Evolutionary conservation across 2,888 invertebrate species (phyloP).

Genomic region (Pammene aurita): DNA sequence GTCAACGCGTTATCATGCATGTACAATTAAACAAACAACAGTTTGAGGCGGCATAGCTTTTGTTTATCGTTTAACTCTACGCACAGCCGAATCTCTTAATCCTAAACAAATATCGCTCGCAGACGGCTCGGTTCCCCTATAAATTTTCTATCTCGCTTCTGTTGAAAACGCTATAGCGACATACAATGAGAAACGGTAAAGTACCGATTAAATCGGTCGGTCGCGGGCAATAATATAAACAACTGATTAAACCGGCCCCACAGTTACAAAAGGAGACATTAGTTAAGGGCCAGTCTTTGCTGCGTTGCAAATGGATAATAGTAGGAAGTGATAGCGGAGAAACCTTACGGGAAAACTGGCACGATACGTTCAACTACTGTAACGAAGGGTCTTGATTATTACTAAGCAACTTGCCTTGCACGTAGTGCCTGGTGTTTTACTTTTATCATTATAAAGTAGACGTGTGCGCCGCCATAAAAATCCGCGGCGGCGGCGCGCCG

Average conservation of each 20-base stretch:
- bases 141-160: conserved; percentile 61
- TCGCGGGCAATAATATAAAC: conserved; percentile 79
- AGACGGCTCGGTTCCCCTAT: conserved; percentile 53
- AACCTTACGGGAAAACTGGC: conserved; percentile 61
- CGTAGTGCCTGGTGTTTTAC: conserved; percentile 51
- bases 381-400: conserved; percentile 59
- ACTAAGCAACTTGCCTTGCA: conserved; percentile 44
- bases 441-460: conserved; percentile 52
- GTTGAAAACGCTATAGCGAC: conserved; percentile 58
- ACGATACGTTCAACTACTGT: conserved; percentile 59
- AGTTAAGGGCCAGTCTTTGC: conserved; percentile 69
- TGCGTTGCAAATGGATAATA: conserved; percentile 72
- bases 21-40: conserved; percentile 79
- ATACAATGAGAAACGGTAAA: conserved; percentile 80
- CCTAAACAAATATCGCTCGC: conserved; percentile 76
- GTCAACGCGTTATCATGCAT: conserved; percentile 73
- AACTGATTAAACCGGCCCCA: conserved; percentile 77
- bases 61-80: conserved; percentile 75
- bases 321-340: conserved; percentile 73
- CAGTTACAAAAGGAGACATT: conserved; percentile 81
- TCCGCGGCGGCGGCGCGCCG: too few species aligned
- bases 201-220: conserved; percentile 75
- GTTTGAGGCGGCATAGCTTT: conserved; percentile 72
- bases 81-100: conserved; percentile 76
- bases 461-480: too few species aligned